Evolutionary conservation across 1,140 invertebrate genomes (phyloP), one percentile per base, ranked within the genome.

Genomic region (Anastatus disparis): DNA sequence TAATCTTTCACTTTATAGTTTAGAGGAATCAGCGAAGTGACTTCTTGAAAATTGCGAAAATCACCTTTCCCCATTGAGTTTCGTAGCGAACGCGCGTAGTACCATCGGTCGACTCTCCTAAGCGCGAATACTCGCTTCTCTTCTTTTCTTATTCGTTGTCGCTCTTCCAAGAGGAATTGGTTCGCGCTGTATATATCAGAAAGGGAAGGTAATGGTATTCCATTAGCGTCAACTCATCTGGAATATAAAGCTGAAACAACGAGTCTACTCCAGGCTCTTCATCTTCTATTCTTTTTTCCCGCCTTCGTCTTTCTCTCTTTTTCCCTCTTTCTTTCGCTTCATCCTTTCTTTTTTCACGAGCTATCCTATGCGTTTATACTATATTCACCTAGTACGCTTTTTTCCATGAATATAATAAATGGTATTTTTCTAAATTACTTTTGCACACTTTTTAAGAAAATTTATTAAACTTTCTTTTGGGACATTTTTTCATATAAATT

Each of bases 171-270:
- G 42, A 44, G 42, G 12, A 44, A 44, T 44, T 44, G 42, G 42
- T 44, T 44, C 42, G 42, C 42, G 4, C 42, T 44, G 42, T 70
- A 74, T 70, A 59, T 76, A 73, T 75, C 71, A 75, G n/a, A 74
- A 74, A 75, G 67, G 69, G 59, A 72, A 73, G 72, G 61, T 76
- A 77, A 77, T 75, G 72, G 73, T 66, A 75, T 75, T 76, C 76
- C 76, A 77, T 77, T 77, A 77, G 73, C 71, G 66, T 74, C 70
- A 74, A 72, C 71, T 73, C 73, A 64, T 64, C 67, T 74, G 68
- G 59, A 76, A 78, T 76, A 76, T 76, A 74, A 78, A 75, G 64
- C 71, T 73, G 68, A 76, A 77, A 75, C 76, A 74, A 77, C 70
- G 70, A 72, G 38, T 67, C 65, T 66, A 74, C 62, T 72, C 73